Conservation (phyloP, 2,888 invertebrate genomes). For the Adineta ricciae region DNA sequence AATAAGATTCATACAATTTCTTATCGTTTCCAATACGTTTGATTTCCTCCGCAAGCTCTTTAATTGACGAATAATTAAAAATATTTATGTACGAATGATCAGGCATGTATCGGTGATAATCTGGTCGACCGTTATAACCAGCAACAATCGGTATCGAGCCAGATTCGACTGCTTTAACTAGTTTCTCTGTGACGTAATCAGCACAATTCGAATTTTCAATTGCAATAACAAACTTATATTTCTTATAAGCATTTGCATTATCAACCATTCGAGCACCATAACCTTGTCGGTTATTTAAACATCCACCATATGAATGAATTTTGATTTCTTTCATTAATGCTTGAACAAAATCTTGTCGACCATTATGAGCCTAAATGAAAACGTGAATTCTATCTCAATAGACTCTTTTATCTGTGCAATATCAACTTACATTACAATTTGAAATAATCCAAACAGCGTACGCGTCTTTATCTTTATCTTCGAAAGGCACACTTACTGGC, state of each 20-base stretch:
- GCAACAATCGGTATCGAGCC: slow-evolving; percentile 34
- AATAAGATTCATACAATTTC: background rate
- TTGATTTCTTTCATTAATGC: slow-evolving; percentile 29
- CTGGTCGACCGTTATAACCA: slow-evolving; percentile 22
- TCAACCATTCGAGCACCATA: slow-evolving; percentile 27
- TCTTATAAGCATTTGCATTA: slow-evolving; percentile 26
- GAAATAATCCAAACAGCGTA: slow-evolving; percentile 27
- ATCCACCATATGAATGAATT: slow-evolving; percentile 27
- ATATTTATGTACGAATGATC: slow-evolving; percentile 30
- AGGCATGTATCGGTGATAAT: slow-evolving; percentile 30
- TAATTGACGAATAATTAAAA: slow-evolving; percentile 22
- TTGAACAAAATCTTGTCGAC: slow-evolving; percentile 17
- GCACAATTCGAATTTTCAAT: slow-evolving; percentile 34
- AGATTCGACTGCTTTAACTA: slow-evolving; percentile 30
- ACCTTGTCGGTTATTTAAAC: slow-evolving; percentile 27
- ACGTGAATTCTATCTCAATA: no score
- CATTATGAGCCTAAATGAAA: slow-evolving; percentile 21
- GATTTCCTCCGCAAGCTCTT: slow-evolving; percentile 26
- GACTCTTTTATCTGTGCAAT: no score
- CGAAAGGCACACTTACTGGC: slow-evolving; percentile 25
- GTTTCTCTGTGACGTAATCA: slow-evolving; percentile 34
- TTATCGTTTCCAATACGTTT: slow-evolving; percentile 17
- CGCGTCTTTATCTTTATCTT: slow-evolving; percentile 24
- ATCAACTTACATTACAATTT: slow-evolving; percentile 25
- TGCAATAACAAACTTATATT: slow-evolving; percentile 33